Percentiles rank a stretch among this genome's conserved stretches.
Conservation (phyloP, 2,797 vertebrate species). For the Lagorchestes hirsutus region DNA sequence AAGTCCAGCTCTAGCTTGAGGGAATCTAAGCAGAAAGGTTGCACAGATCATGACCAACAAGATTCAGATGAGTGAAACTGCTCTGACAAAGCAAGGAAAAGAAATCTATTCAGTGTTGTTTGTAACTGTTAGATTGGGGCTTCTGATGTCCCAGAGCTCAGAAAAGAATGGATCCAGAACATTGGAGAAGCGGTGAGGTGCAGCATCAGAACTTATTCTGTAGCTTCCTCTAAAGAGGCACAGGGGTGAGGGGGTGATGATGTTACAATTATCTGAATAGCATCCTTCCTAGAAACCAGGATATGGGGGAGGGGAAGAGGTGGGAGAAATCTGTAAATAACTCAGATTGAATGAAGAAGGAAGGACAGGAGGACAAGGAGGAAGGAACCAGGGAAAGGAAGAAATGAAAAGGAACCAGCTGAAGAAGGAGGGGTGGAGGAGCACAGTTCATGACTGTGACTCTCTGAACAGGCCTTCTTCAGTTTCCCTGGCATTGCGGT, state of each 20-base stretch:
- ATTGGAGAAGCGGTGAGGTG: constrained; percentile 71
- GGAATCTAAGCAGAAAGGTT: background rate
- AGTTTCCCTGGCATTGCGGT: background rate
- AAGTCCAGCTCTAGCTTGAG: background rate
- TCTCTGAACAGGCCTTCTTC: background rate
- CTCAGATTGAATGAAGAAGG: constrained; percentile 8
- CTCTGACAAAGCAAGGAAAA: constrained; percentile 60
- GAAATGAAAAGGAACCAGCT: background rate
- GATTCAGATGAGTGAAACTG: constrained; percentile 57
- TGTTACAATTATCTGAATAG: constrained; percentile 48
- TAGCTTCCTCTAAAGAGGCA: constrained; percentile 71
- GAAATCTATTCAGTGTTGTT: constrained; percentile 70
- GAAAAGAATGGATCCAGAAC: constrained; percentile 73
- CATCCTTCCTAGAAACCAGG: constrained; percentile 64
- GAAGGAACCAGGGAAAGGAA: constrained; percentile 34
- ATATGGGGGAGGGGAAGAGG: background rate
- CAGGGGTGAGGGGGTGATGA: constrained; percentile 17
- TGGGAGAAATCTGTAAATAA: constrained; percentile 72
- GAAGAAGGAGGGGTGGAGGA: background rate
- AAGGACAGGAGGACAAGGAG: constrained; percentile 51
- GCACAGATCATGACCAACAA: constrained; percentile 39
- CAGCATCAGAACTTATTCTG: constrained; percentile 72
- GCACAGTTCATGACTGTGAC: background rate
- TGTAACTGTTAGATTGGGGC: constrained; percentile 66
- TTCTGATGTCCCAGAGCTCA: constrained; percentile 70